Conservation (phyloP, 2,797 vertebrate species). For the Coilia nasus region DNA sequence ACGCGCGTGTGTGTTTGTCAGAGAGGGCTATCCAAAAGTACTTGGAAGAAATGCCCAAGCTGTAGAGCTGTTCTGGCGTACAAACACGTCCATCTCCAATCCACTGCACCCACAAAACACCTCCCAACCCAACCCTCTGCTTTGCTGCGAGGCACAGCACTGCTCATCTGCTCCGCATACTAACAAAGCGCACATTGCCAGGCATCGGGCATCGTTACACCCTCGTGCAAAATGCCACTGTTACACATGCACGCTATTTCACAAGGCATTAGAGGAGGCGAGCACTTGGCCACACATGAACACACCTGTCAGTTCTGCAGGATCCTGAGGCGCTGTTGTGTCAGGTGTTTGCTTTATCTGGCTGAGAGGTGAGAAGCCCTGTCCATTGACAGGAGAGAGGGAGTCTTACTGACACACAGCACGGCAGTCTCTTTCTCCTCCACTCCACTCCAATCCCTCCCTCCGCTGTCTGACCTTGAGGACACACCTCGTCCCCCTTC, state of each 20-base stretch:
- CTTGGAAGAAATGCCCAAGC: background rate
- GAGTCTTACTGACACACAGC: background rate
- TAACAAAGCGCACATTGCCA: background rate
- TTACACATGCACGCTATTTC: background rate
- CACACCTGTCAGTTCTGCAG: background rate
- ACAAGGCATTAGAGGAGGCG: background rate
- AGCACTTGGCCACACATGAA: background rate
- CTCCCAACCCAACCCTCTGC: background rate
- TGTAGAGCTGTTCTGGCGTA: background rate
- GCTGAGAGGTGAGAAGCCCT: background rate
- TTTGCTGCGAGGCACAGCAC: background rate
- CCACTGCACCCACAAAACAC: background rate
- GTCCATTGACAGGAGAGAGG: too few species aligned
- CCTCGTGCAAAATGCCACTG: background rate
- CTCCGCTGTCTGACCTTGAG: conserved; percentile 53
- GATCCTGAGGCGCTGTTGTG: too few species aligned
- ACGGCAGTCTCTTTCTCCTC: background rate
- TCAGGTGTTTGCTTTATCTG: background rate
- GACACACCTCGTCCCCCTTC: conserved; percentile 40
- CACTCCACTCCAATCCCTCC: conserved; percentile 36
- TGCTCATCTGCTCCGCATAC: background rate
- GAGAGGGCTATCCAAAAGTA: background rate
- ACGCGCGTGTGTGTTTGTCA: background rate
- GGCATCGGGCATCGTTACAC: background rate
- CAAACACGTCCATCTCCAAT: background rate